Base-by-base conservation (phyloP, 2,797 vertebrate species). In the Sylvia borin region DNA sequence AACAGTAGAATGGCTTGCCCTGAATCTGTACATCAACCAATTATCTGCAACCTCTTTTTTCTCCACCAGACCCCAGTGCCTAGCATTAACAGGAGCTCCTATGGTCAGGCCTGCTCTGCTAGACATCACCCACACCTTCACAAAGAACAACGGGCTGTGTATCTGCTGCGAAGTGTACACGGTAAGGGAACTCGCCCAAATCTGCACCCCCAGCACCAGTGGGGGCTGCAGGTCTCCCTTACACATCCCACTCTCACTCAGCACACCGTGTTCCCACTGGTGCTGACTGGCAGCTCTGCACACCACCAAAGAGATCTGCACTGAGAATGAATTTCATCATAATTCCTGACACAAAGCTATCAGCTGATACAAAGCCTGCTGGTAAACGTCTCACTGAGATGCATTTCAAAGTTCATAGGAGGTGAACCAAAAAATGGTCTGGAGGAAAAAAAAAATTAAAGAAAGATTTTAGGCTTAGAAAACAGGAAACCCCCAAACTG, bases 81-180 rank as follows among this genome's bases (percentile, higher is more conserved):
- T 99, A 53, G 98, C 97, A 50, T 83, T 99, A 96, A 99, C 99
- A 8, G 99, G 99, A 75, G 97, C 97, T 48, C 98, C 98, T n/a
- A 98, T 98, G 97, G 95, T 94, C 74, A 98, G 99, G 87, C 99
- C 99, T 19, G 99, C 99, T 74, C 98, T 99, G 55, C 97, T 99
- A 22, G 99, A 99, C 95, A 97, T 99, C 90, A 98, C 99, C 15
- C 98, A 99, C 15, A 98, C 98, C 58, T 97, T 99, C 87, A 98
- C 99, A 1, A 99, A 99, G 97, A 99, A 98, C 96, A 99, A 98
- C 0, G 99, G 99, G 67, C 98, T 99, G 64, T 99, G 99, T 67
- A 93, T 99, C 82, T 98, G 98, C 90, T 98, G 98, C 71, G 99
- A 99, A 97, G 98, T 99, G 72, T 98, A 99, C 93, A 97, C 97